A percentile compares a stretch with the other conserved stretches of the same genome.
These are phyloP conservation scores for Cnemophilus loriae DNA, from an alignment of 2,113 vertebrate species.

Conservation along the genomic window DNA sequence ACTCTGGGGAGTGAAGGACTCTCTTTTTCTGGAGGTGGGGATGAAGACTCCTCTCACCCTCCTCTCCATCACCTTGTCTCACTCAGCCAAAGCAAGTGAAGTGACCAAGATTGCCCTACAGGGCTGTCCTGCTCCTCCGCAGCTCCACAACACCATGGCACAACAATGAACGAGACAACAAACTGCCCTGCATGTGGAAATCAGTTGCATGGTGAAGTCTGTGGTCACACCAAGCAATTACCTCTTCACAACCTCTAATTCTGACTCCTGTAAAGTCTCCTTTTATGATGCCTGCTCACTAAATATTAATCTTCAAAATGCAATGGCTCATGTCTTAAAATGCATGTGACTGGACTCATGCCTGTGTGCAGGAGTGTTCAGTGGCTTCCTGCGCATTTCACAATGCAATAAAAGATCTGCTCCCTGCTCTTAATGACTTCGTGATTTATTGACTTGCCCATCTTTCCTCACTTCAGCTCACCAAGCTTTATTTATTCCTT, in stretches of 20 bases:
- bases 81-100: neutral
- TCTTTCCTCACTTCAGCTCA: neutral
- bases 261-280: neutral
- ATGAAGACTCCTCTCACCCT: neutral
- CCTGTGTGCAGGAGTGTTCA: neutral
- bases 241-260: neutral
- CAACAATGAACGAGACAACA: neutral
- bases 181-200: neutral
- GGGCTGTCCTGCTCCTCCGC: neutral
- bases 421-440: neutral
- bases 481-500: neutral
- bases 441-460: neutral
- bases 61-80: neutral
- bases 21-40: neutral
- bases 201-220: neutral
- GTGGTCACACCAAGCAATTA: neutral
- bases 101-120: neutral
- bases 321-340: neutral
- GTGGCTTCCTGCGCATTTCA: neutral
- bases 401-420: neutral
- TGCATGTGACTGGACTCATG: neutral
- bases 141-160: rapidly evolving
- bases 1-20: neutral
- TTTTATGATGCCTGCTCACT: neutral
- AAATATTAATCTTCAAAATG: neutral